Conservation (phyloP, 2,888 invertebrate species). For the Stenichneumon culpator region DNA sequence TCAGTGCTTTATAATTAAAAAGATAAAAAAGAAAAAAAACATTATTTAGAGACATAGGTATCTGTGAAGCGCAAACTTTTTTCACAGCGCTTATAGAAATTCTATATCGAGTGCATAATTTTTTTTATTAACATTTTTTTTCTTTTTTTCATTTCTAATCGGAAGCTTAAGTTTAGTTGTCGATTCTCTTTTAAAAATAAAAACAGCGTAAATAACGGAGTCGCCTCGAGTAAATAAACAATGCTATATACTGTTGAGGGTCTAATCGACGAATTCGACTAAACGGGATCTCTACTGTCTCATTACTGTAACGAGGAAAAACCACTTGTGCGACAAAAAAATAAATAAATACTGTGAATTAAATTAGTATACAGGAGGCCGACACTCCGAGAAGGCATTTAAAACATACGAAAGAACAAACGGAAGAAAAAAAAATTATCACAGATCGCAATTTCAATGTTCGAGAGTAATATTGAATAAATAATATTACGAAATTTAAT, state of each 20-base stretch:
- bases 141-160: conserved; percentile 43
- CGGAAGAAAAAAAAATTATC: conserved; percentile 53
- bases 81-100: conserved; percentile 52
- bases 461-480: conserved; percentile 74
- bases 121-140: conserved; percentile 23
- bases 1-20: conserved; percentile 63
- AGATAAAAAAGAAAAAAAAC: conserved; percentile 28
- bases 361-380: conserved; percentile 66
- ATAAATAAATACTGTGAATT: conserved; percentile 56
- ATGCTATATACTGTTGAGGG: conserved; percentile 52
- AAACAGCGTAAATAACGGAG: conserved; percentile 40
- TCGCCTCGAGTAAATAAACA: conserved; percentile 52
- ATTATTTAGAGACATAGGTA: conserved; percentile 63
- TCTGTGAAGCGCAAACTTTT: conserved; percentile 68
- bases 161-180: conserved; percentile 28
- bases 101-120: conserved; percentile 60
- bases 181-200: conserved; percentile 36
- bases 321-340: conserved; percentile 62
- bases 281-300: conserved; percentile 59
- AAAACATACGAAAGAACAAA: conserved; percentile 12
- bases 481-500: conserved; percentile 59
- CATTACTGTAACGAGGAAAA: conserved; percentile 64
- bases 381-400: conserved; percentile 59
- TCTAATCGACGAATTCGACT: conserved; percentile 55
- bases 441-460: conserved; percentile 73